These are phyloP conservation scores for Epistrophella euchroma DNA, from an alignment of 2,888 invertebrate species.

Conservation along the genomic window DNA sequence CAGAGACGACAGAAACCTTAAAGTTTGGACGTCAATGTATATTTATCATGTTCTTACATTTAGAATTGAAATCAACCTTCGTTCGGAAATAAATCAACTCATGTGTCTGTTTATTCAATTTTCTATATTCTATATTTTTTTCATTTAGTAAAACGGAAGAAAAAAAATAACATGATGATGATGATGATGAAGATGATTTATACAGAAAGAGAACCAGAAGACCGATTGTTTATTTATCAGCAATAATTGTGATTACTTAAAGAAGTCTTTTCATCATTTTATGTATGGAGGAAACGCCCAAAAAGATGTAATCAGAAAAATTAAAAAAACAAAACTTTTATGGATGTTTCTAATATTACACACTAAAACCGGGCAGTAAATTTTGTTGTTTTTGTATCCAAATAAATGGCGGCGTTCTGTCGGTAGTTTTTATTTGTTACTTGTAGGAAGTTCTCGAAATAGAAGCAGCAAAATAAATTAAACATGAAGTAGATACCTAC, in stretches of 20 bases:
- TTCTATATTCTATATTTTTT: neutral
- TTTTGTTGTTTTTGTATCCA: neutral
- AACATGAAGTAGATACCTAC: neutral
- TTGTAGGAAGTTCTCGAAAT: neutral
- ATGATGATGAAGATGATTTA: conserved; percentile 15
- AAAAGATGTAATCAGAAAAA: conserved; percentile 2
- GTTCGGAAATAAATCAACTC: conserved; percentile 48
- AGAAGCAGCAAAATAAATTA: neutral
- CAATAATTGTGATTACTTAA: conserved; percentile 38
- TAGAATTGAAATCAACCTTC: conserved; percentile 42
- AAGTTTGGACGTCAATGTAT: neutral
- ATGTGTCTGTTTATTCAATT: conserved; percentile 40
- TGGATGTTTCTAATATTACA: conserved; percentile 20
- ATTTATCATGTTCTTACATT: conserved; percentile 19
- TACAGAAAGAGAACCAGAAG: conserved; percentile 13
- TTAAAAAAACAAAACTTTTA: conserved; percentile 10
- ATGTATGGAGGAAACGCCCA: neutral
- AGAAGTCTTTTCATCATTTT: conserved; percentile 38
- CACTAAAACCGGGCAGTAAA: neutral
- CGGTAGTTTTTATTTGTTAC: neutral
- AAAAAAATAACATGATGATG: neutral
- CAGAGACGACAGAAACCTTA: neutral
- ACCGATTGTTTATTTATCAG: conserved; percentile 48
- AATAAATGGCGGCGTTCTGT: conserved; percentile 18
- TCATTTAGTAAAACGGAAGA: conserved; percentile 7